Evolutionary conservation across 2,888 invertebrate genomes (phyloP), one percentile per base, ranked within the genome.

Genomic region (Nowickia ferox): DNA sequence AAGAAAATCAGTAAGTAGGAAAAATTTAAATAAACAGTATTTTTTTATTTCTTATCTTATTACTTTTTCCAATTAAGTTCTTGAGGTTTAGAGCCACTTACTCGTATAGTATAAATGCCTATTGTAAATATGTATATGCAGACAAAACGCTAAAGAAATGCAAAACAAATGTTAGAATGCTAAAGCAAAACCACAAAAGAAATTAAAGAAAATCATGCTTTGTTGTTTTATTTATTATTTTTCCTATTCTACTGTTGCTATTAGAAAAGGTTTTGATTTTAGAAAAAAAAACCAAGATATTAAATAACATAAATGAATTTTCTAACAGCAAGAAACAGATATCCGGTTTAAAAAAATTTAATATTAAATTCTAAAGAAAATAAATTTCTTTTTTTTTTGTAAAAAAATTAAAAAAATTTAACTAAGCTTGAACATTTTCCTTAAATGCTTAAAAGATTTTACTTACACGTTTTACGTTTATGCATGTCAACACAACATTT

Each of bases 121-220:
- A n/a, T n/a, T 30, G 30, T 30, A 30, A 1, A 22, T 22, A 30
- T 0, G 6, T 30, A 68, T 40, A 40, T 48, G 19, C n/a, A 72
- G 38, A 22, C 42, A 46, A 72, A 72, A 71, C 63, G 38, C 66
- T 65, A 76, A 76, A 57, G 46, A 77, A 66, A 66, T 66, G 30
- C 55, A 38, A 66, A 42, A 65, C 17, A 44, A 55, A 55, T 51
- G 42, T 13, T 55, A 75, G 51, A 75, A 13, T 2, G 13, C 8
- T 6, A 48, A 11, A 46, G 46, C 22, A 55, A 71, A 65, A 72
- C 71, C 63, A 65, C 71, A 63, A 72, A 72, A 72, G 38, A 79
- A 72, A 79, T 72, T 44, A 40, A 79, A 72, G 55, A 68, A 59
- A 61, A 51, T 53, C 17, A 55, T 38, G 30, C 13, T 10, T 69